Conservation (phyloP, 2,113 vertebrate genomes). For the Cervus canadensis region DNA sequence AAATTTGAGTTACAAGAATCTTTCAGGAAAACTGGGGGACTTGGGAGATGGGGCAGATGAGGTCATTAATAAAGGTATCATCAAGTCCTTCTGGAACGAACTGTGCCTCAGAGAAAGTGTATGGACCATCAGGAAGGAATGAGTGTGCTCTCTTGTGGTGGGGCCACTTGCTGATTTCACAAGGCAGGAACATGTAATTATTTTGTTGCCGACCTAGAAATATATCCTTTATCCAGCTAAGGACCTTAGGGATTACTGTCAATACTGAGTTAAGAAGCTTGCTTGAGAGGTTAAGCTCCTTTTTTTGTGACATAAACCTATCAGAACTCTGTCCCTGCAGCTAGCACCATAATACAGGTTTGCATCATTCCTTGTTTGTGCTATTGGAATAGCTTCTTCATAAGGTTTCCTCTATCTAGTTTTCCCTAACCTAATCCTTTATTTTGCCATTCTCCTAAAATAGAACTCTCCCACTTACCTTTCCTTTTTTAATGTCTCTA, state of each 20-base stretch:
- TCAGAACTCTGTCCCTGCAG: not conserved
- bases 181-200: not conserved
- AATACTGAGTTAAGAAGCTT: not conserved
- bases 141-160: not conserved
- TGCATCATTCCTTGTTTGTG: not conserved
- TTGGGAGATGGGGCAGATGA: not conserved
- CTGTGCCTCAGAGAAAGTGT: not conserved
- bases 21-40: not conserved
- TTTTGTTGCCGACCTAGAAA: not conserved
- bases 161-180: not conserved
- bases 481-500: not conserved
- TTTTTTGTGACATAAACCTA: not conserved
- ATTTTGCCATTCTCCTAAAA: not conserved
- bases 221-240: not conserved
- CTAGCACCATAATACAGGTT: not conserved
- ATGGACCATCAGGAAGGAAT: not conserved
- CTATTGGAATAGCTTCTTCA: not conserved
- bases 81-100: not conserved
- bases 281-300: not conserved
- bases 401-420: not conserved
- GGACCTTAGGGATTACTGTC: not conserved
- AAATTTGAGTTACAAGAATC: not conserved
- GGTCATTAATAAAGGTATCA: not conserved
- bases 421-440: not conserved
- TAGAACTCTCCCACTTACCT: not conserved